Conservation (phyloP, 2,113 vertebrate genomes). For the Nematolebias whitei region DNA sequence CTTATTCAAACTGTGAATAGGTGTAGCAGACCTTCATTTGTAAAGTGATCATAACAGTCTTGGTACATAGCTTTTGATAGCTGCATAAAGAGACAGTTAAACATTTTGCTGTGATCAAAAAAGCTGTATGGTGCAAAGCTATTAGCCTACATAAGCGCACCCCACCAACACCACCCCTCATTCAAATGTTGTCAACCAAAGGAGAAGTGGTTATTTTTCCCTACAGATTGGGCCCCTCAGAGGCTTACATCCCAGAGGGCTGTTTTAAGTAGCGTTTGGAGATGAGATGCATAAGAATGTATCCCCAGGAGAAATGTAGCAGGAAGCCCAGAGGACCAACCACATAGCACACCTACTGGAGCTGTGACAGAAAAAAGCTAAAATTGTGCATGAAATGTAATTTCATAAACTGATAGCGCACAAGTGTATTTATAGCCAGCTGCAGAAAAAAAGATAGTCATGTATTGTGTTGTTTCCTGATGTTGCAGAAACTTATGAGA, state of each 20-base stretch:
- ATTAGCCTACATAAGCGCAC: no score
- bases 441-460: conserved; percentile 11
- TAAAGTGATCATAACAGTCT: no score
- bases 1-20: no score
- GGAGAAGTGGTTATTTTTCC: conserved; percentile 39
- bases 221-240: conserved; percentile 40
- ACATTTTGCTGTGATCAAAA: neutral
- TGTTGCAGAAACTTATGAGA: neutral
- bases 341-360: conserved; percentile 32
- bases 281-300: conserved; percentile 48
- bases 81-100: neutral
- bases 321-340: conserved; percentile 50
- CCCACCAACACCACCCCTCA: no score
- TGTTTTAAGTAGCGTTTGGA: conserved; percentile 61
- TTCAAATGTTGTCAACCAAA: conserved; percentile 32
- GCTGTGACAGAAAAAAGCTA: conserved; percentile 26
- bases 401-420: conserved; percentile 41
- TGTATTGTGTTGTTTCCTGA: conserved; percentile 7
- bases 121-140: neutral
- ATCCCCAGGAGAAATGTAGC: conserved; percentile 51
- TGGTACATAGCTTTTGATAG: neutral
- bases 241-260: conserved; percentile 55
- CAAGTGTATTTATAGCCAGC: conserved; percentile 23
- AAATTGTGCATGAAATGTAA: conserved; percentile 36
- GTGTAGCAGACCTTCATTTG: no score